These are phyloP conservation scores for Drosophila ironensis DNA, from an alignment of 1,140 invertebrate genomes.

Conservation along the genomic window DNA sequence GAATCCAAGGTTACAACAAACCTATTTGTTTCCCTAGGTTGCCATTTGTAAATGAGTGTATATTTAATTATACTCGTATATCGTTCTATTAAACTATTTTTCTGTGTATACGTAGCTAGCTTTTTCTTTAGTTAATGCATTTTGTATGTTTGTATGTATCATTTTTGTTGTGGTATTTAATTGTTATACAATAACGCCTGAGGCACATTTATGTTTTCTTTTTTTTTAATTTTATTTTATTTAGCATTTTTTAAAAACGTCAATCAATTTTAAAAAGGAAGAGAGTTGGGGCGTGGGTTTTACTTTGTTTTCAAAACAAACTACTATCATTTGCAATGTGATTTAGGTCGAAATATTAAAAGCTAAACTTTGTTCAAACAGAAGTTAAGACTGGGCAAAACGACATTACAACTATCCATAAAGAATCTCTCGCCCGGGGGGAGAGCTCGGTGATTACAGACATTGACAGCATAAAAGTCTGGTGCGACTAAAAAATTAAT, in stretches of 20 bases:
- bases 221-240: conserved; percentile 3
- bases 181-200: conserved; percentile 81
- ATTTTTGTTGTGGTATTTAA: conserved; percentile 44
- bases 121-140: conserved; percentile 31
- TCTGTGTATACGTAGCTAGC: conserved; percentile 47
- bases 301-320: conserved; percentile 74
- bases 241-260: conserved; percentile 36
- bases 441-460: conserved; percentile 33
- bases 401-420: conserved; percentile 41
- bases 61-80: conserved; percentile 63
- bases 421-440: conserved; percentile 21
- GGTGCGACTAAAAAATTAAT: conserved; percentile 26
- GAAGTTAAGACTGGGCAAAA: conserved; percentile 29
- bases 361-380: conserved; percentile 50
- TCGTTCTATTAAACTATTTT: conserved; percentile 55
- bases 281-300: conserved; percentile 23
- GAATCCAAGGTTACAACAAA: conserved; percentile 51
- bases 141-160: conserved; percentile 58
- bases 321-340: conserved; percentile 44
- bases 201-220: conserved; percentile 70
- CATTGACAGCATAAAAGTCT: conserved; percentile 21
- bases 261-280: conserved; percentile 38
- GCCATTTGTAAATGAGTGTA: conserved; percentile 70
- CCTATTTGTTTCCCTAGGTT: conserved; percentile 62
- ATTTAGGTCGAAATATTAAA: conserved; percentile 26